Evolutionary conservation across 2,797 vertebrate species (phyloP), one percentile per base, ranked within the genome.

Genomic region (Rhabdomys pumilio): DNA sequence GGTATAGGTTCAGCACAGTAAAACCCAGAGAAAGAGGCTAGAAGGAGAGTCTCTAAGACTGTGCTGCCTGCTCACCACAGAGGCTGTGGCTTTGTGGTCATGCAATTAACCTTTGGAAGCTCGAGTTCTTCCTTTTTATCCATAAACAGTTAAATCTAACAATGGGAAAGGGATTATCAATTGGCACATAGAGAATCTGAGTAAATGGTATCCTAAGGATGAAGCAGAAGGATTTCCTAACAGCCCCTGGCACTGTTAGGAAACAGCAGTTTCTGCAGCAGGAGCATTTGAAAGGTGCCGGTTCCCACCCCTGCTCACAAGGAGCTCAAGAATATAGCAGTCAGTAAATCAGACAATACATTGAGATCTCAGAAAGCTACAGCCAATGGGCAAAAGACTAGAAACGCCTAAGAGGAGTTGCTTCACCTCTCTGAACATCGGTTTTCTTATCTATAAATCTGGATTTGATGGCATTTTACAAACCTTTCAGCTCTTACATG

Each of bases 381-480:
- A 95, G 80, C 77, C 34, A 87, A 41, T 63, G 53, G 24, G 55
- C 76, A 67, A 72, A 75, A 69, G 12, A 6, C 44, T 77, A 61
- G 53, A 59, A 76, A 95, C 85, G 22, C 44, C 50, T 82, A 34
- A 11, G 22, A 82, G 80, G 73, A 63, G 83, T 85, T 75, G 67
- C 17, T 95, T 93, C 83, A 61, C 47, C 26, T 93, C 76, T 83
- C 85, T 85, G 55, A 41, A 67, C 38, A 50, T 92, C 63, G 44
- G 73, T 82, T 93, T 97, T 96, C 76, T 86, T 81, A 92, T 53
- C 77, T 95, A 96, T 96, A 80, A 94, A 95, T 96, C 85, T 87
- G 53, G 22, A 96, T 95, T 79, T 94, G 93, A 92, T 97, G 92
- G 84, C 90, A 90, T 93, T 96, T 97, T 96, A 89, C 69, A 97